Percentiles rank a stretch among this genome's conserved stretches.
phyloP scores from a whole-genome alignment of 2,113 vertebrate species.

The Chrysemys picta region DNA sequence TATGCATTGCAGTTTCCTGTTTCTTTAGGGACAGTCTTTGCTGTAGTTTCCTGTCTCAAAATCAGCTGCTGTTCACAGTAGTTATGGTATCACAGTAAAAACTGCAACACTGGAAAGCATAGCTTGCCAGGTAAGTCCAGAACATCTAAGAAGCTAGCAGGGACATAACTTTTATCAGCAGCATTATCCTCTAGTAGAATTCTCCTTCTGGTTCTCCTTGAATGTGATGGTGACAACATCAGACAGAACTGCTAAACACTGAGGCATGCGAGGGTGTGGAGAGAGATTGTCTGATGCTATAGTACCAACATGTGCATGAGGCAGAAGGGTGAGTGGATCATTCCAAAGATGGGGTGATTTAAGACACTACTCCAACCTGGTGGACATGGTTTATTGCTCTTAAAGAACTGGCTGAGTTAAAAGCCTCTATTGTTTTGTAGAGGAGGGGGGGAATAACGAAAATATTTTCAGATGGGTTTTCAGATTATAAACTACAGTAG shows the following conservation, averaged over 20 bases:
- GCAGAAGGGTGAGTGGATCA: background rate
- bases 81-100: background rate
- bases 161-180: background rate
- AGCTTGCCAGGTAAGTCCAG: conserved; percentile 65
- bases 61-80: background rate
- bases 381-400: background rate
- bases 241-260: background rate
- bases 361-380: background rate
- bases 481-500: background rate
- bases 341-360: background rate
- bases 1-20: conserved; percentile 74
- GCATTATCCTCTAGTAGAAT: background rate
- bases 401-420: background rate
- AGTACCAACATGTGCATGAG: background rate
- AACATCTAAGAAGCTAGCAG: background rate
- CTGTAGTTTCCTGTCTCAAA: conserved; percentile 59
- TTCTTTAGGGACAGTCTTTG: background rate
- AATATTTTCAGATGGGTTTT: background rate
- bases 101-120: background rate
- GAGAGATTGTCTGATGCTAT: background rate
- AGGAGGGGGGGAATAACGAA: background rate
- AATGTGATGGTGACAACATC: background rate
- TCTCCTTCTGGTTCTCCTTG: background rate
- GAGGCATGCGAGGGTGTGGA: background rate
- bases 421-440: background rate